Conservation (phyloP, 2,888 invertebrate species). For the Ophion ellenae region DNA sequence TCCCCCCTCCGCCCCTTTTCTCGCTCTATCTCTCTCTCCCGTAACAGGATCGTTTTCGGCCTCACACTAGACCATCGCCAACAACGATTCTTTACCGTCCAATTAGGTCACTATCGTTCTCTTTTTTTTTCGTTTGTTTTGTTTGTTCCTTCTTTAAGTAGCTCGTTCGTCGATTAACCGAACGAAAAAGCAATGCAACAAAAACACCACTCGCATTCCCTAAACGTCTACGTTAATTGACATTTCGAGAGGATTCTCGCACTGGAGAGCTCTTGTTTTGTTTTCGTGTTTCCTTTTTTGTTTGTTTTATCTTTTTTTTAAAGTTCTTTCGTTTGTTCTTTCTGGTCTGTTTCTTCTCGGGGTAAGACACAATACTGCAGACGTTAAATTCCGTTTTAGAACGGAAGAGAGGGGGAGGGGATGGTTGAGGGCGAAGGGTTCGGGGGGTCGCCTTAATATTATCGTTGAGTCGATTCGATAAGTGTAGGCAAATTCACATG, state of each 20-base stretch:
- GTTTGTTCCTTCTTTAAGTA: conserved; percentile 64
- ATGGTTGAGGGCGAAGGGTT: conserved; percentile 33
- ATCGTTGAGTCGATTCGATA: conserved; percentile 68
- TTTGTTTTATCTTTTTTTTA: not conserved
- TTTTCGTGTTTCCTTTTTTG: conserved; percentile 22
- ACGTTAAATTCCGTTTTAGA: conserved; percentile 7
- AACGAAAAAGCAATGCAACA: conserved; percentile 16
- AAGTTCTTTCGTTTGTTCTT: not conserved
- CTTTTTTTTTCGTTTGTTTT: conserved; percentile 39
- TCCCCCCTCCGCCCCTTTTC: conserved; percentile 14
- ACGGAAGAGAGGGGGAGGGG: not conserved
- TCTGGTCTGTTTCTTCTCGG: conserved; percentile 15
- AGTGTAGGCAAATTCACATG: conserved; percentile 61
- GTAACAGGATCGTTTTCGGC: conserved; percentile 25
- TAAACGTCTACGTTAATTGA: conserved; percentile 77
- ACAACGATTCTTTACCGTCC: conserved; percentile 9
- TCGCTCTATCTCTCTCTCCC: not conserved
- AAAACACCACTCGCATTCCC: conserved; percentile 62
- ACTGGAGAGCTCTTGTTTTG: conserved; percentile 53
- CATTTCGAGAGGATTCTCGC: conserved; percentile 78
- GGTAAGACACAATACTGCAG: conserved; percentile 29
- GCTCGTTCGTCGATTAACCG: conserved; percentile 57
- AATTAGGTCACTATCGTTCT: conserved; percentile 24
- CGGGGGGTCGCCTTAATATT: conserved; percentile 65
- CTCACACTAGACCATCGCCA: not conserved